Percentiles rank a stretch among this genome's conserved stretches.
phyloP scores from a whole-genome alignment of 2,888 invertebrate species.

The Caenorhabditis panamensis region DNA sequence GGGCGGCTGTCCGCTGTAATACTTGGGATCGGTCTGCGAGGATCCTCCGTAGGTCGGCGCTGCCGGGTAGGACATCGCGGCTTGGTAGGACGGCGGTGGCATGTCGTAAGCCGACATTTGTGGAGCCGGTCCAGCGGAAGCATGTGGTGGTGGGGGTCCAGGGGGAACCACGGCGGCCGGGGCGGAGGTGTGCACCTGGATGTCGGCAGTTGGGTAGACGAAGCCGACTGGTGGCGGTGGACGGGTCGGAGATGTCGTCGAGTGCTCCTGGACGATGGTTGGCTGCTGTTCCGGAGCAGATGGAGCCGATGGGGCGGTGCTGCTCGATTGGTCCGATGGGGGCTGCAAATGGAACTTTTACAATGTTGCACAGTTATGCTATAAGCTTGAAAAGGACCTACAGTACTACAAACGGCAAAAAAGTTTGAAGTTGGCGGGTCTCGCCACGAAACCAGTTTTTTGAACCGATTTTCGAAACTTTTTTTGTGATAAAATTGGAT shows the following conservation, averaged over 20 bases:
- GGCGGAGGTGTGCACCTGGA: no score
- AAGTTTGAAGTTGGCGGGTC: no score
- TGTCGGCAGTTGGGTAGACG: slow-evolving; percentile 40
- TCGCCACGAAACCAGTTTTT: no score
- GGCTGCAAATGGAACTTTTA: slow-evolving; percentile 29
- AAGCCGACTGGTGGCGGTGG: slow-evolving; percentile 58
- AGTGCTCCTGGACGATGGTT: neutral
- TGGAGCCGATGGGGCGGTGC: slow-evolving; percentile 32
- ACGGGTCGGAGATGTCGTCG: slow-evolving; percentile 26
- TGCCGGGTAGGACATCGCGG: slow-evolving; percentile 65
- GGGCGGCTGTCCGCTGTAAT: slow-evolving; percentile 50
- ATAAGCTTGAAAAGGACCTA: neutral
- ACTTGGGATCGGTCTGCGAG: slow-evolving; percentile 34
- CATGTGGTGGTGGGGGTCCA: slow-evolving; percentile 43
- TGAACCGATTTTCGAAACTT: no score
- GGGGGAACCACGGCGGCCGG: slow-evolving; percentile 18
- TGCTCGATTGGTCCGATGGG: slow-evolving; percentile 30
- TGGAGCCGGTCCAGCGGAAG: slow-evolving; percentile 48
- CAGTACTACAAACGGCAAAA: no score
- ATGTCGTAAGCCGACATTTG: slow-evolving; percentile 39
- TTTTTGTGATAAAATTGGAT: no score
- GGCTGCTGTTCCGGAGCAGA: slow-evolving; percentile 36
- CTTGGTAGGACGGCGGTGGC: slow-evolving; percentile 64
- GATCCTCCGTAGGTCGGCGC: slow-evolving; percentile 62
- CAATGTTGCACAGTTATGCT: neutral